phyloP scores from a whole-genome alignment of 1,140 invertebrate genomes.

The Aradophagus sp. region DNA sequence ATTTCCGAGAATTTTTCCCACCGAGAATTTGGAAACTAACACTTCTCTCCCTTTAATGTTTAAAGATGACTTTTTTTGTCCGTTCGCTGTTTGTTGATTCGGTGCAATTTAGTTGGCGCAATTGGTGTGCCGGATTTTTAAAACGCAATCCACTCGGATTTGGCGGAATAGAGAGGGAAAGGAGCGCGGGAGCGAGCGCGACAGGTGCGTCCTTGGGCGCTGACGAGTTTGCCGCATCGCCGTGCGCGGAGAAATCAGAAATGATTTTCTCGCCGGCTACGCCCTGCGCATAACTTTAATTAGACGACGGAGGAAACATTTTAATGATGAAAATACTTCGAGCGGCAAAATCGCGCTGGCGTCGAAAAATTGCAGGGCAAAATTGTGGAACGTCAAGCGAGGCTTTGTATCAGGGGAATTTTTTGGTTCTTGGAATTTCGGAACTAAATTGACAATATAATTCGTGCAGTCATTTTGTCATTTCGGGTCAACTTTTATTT shows the following conservation, averaged over 20 bases:
- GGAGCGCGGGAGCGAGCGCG: constrained; percentile 15
- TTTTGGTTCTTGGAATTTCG: no score
- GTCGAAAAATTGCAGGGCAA: constrained; percentile 4
- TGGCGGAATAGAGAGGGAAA: constrained; percentile 23
- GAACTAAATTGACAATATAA: no score
- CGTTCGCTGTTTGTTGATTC: no score
- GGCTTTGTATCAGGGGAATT: no score
- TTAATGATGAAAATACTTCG: constrained; percentile 29
- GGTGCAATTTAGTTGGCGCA: no score
- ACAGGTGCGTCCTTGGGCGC: constrained; percentile 48
- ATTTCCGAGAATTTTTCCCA: no score
- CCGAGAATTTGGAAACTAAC: neutral
- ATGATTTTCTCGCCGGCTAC: constrained; percentile 45
- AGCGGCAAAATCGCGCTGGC: constrained; percentile 10
- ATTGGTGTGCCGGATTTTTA: no score
- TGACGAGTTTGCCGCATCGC: constrained; percentile 40
- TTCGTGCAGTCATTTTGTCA: no score
- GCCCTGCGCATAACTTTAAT: constrained; percentile 46
- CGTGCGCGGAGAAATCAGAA: constrained; percentile 26
- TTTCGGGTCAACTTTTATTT: no score
- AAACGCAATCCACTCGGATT: no score
- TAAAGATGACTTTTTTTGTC: neutral
- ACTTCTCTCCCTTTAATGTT: constrained; percentile 5
- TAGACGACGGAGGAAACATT: constrained; percentile 45
- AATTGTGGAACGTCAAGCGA: no score